Conservation (phyloP, 2,113 vertebrate genomes). For the Procavia capensis region DNA sequence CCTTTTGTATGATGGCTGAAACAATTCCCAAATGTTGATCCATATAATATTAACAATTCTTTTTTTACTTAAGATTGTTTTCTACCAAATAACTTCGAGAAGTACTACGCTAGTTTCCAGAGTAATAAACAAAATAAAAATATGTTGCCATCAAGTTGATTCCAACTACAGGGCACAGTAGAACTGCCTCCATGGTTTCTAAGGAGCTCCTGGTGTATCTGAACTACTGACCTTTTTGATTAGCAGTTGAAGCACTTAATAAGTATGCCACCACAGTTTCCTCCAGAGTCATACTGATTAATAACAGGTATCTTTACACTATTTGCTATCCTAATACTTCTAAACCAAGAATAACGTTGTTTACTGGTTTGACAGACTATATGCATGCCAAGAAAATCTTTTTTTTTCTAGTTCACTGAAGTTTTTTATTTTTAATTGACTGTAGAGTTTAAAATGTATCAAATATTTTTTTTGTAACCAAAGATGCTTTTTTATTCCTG, state of each 20-base stretch:
- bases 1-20: neutral
- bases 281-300: neutral
- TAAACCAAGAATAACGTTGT: neutral
- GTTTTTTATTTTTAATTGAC: neutral
- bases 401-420: neutral
- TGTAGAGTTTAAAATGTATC: constrained; percentile 26
- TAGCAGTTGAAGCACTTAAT: no score
- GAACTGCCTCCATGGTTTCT: no score
- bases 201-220: no score
- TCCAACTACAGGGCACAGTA: no score
- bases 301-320: neutral
- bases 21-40: neutral
- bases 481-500: neutral
- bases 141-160: no score
- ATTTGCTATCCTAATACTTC: neutral
- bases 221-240: no score
- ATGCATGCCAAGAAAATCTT: neutral
- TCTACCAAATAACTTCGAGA: neutral
- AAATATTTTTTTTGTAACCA: neutral
- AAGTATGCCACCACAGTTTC: no score
- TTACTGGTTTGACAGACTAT: neutral
- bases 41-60: neutral
- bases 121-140: no score
- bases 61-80: neutral
- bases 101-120: neutral